These are phyloP conservation scores for Ametastegia equiseti DNA, from an alignment of 2,888 invertebrate species.

Conservation along the genomic window DNA sequence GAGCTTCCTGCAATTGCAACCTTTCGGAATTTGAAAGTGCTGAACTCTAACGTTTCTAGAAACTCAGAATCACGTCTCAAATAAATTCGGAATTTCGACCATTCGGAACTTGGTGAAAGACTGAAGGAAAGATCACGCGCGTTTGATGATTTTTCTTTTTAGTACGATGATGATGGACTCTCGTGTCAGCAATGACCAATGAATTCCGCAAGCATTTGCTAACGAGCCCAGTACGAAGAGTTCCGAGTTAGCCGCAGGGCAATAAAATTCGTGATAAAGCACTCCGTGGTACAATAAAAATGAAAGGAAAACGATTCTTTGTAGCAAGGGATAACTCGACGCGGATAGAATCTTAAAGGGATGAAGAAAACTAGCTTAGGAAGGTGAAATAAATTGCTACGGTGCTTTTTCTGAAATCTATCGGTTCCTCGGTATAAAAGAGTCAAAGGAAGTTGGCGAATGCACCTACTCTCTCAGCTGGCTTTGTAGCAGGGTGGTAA, in stretches of 20 bases:
- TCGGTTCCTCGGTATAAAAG: slow-evolving; percentile 23
- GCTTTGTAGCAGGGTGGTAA: slow-evolving; percentile 26
- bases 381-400: slow-evolving; percentile 30
- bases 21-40: no score
- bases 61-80: no score
- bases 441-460: slow-evolving; percentile 33
- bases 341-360: not conserved
- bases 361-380: slow-evolving; percentile 8
- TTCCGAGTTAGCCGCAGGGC: not conserved
- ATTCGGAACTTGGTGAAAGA: no score
- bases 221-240: not conserved
- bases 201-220: not conserved
- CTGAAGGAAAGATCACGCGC: no score
- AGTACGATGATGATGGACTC: not conserved
- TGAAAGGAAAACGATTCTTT: not conserved
- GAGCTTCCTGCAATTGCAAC: no score
- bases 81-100: no score
- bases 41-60: no score
- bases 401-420: slow-evolving; percentile 23
- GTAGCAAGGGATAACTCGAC: not conserved
- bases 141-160: not conserved
- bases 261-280: not conserved
- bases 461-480: slow-evolving; percentile 13
- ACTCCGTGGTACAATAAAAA: not conserved
- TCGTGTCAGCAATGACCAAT: not conserved